Base-by-base conservation (phyloP, 2,888 invertebrate species). In the Stenchaetothrips biformis region DNA sequence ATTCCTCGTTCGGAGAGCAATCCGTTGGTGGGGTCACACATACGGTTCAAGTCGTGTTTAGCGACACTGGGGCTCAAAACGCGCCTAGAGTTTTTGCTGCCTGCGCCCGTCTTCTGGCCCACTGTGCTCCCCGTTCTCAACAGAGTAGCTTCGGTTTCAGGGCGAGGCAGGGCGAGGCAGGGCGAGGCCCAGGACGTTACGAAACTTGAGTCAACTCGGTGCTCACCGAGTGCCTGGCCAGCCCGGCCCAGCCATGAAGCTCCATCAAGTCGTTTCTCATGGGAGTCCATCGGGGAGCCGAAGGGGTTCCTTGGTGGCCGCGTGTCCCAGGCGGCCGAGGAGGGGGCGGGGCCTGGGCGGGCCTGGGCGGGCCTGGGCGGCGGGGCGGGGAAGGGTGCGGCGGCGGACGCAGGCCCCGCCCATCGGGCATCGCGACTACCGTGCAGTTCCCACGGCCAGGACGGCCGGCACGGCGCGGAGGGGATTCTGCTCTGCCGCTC, bases 371-470 rank as follows among this genome's bases (percentile, higher is more conserved):
- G 67, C 21, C 67, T 11, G 3, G 25, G 67, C 67, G 7, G 67
- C 21, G 7, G 0, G 88, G 86, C 85, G 86, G 87, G 87, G 88
- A 87, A 88, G 88, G 87, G 88, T 88, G 85, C 85, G 85, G 85
- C 85, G 86, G 85, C 84, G 85, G 85, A 83, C 85, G 85, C 84
- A 84, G 84, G 80, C 79, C 78, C 85, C 84, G 83, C 67, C 83
- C 84, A 82, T 84, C 84, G 85, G 13, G 53, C 16, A 18, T 18
- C 13, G 16, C 16, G 53, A 18, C 53, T 53, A 13, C 67, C 67
- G 67, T 74, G 67, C 67, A 74, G 67, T 74, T 74, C 67, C 67
- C 67, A 74, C 67, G 67, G 67, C 67, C 8, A 9, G 25, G 25
- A 11, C 25, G 21, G n/a, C 25, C 2, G 6, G 67, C n/a, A n/a